Percentiles rank a stretch among this genome's conserved stretches.
Conservation (phyloP, 1,140 invertebrate species). For the Zaprionus camerounensis region DNA sequence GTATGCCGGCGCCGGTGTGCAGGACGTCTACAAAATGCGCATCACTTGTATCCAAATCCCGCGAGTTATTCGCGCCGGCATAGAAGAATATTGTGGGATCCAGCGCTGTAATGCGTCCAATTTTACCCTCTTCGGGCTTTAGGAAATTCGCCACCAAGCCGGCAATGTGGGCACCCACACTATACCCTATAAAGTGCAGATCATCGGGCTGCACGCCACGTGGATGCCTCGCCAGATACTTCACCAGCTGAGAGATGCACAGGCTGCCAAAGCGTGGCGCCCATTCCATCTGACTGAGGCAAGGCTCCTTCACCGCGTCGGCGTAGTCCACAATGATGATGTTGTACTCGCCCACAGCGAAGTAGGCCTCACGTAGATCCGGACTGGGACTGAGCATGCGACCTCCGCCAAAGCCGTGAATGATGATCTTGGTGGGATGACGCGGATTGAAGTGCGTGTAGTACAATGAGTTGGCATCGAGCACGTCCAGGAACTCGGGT, state of each 20-base stretch:
- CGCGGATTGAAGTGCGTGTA: conserved; percentile 89
- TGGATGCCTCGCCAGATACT: conserved; percentile 91
- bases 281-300: conserved; percentile 93
- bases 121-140: conserved; percentile 87
- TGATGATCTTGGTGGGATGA: conserved; percentile 92
- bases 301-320: conserved; percentile 91
- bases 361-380: conserved; percentile 92
- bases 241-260: conserved; percentile 92
- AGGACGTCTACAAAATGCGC: conserved; percentile 95
- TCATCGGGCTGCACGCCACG: conserved; percentile 89
- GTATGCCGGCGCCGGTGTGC: conserved; percentile 93
- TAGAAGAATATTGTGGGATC: conserved; percentile 94
- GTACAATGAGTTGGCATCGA: conserved; percentile 88
- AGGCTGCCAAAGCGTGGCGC: conserved; percentile 91
- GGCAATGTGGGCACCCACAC: conserved; percentile 93
- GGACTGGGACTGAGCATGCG: conserved; percentile 91
- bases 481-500: conserved; percentile 89
- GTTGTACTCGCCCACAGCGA: conserved; percentile 91
- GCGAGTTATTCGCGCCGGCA: conserved; percentile 90
- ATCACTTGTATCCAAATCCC: conserved; percentile 93
- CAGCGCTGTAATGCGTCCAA: conserved; percentile 92
- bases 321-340: conserved; percentile 95
- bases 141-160: conserved; percentile 92
- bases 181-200: conserved; percentile 93
- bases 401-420: conserved; percentile 93